Percentiles rank a stretch among this genome's conserved stretches.
These are phyloP conservation scores for Noctuana brunneofusca DNA, from an alignment of 2,888 invertebrate species.

Conservation along the genomic window DNA sequence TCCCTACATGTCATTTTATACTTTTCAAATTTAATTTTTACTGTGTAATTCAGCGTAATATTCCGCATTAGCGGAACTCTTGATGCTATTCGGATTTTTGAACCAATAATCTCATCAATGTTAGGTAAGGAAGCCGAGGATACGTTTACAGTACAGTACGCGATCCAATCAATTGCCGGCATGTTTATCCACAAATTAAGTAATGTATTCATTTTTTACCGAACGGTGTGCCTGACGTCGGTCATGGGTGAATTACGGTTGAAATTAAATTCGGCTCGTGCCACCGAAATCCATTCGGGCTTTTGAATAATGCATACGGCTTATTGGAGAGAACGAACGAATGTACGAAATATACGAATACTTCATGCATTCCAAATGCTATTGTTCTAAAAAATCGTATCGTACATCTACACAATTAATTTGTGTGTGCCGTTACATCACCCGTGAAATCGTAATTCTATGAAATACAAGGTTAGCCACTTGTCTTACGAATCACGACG, in stretches of 20 bases:
- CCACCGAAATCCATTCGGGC: constrained; percentile 67
- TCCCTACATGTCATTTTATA: no score
- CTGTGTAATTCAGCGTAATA: no score
- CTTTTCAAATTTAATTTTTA: no score
- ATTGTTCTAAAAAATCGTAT: constrained; percentile 52
- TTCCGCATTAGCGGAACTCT: no score
- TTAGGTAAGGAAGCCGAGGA: no score
- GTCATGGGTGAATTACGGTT: constrained; percentile 64
- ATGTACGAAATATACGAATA: constrained; percentile 45
- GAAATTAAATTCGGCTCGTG: constrained; percentile 67
- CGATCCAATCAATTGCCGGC: constrained; percentile 32
- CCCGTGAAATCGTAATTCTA: constrained; percentile 24
- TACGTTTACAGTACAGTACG: background rate
- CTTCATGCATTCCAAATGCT: constrained; percentile 52
- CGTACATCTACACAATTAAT: constrained; percentile 34
- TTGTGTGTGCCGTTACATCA: constrained; percentile 21
- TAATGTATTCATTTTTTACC: constrained; percentile 57
- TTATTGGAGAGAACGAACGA: constrained; percentile 55
- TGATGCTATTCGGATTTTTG: no score
- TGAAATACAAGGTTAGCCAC: background rate
- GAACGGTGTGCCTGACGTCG: constrained; percentile 50
- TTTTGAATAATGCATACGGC: constrained; percentile 77
- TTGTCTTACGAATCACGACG: background rate
- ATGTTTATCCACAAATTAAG: constrained; percentile 54
- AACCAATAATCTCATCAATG: no score